Base-by-base conservation (phyloP, 2,888 invertebrate genomes). In the Drosophila prolongata region DNA sequence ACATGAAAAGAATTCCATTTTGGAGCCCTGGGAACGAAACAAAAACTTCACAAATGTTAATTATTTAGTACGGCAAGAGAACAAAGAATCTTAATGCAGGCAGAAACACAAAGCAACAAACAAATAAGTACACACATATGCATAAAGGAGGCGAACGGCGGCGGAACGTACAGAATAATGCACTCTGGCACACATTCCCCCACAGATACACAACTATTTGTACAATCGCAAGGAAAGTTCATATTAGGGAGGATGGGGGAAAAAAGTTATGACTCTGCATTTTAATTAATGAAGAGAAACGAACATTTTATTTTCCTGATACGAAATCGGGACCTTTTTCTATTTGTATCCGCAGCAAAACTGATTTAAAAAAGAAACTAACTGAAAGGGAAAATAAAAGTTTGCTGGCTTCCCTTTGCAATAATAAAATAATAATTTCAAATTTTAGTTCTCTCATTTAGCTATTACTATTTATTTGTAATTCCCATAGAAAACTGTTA, bases 21-120 rank as follows among this genome's bases (percentile, higher is more conserved):
- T 42, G 52, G 38, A 24, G 46, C 35, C 10, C 40, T 37, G 66
- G 13, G 57, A 57, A 68, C 30, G 34, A 46, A 67, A 58, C 69
- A 58, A 68, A 66, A 68, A 68, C 68, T 68, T 59, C 35, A 50
- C 70, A 58, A 44, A 58, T 47, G 55, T 55, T 66, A 66, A 66
- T 67, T 66, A 66, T 66, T 66, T 66, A 55, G 68, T 40, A 38
- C 35, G 68, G 35, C 40, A 47, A 34, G 46, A 30, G 55, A 42
- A 47, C 65, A 66, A 66, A 54, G 65, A 16, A 35, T 40, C 65
- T 46, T 40, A 40, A 35, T 46, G 46, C 35, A n/a, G 24, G 44
- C 44, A 19, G 34, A 52, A 50, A 44, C 44, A 37, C 13, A 38
- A 38, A 69, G 16, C 44, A 34, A 44, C 49, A 72, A 35, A 56